phyloP scores from a whole-genome alignment of 2,888 invertebrate genomes.

The Endotricha flammealis region DNA sequence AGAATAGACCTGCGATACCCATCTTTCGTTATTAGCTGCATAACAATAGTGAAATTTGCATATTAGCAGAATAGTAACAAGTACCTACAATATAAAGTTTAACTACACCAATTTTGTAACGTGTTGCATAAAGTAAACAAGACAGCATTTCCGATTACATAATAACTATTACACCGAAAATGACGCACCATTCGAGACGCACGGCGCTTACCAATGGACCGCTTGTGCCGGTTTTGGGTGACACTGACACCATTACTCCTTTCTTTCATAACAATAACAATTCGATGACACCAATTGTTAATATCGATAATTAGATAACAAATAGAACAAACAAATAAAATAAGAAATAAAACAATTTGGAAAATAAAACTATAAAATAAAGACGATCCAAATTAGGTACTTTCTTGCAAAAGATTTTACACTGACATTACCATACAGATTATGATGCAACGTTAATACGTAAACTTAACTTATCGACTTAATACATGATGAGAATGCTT shows the following conservation, averaged over 20 bases:
- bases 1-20: conserved; percentile 20
- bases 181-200: conserved; percentile 57
- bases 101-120: conserved; percentile 30
- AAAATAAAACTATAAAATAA: too few species aligned
- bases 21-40: conserved; percentile 25
- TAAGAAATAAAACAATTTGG: too few species aligned
- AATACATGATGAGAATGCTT: conserved; percentile 55
- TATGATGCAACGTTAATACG: conserved; percentile 25
- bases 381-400: too few species aligned
- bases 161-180: conserved; percentile 49
- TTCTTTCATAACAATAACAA: conserved; percentile 63
- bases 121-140: conserved; percentile 46
- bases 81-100: too few species aligned
- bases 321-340: too few species aligned
- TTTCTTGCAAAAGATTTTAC: too few species aligned
- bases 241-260: conserved; percentile 66
- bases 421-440: conserved; percentile 6
- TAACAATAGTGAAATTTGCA: conserved; percentile 36
- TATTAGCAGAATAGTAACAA: conserved; percentile 20
- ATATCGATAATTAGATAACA: conserved; percentile 1
- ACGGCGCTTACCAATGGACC: conserved; percentile 44
- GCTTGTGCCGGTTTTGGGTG: conserved; percentile 54
- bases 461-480: conserved; percentile 14
- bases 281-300: conserved; percentile 38
- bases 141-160: conserved; percentile 53